These are phyloP conservation scores for Polypedilum pembai DNA, from an alignment of 1,140 invertebrate species.

Conservation along the genomic window DNA sequence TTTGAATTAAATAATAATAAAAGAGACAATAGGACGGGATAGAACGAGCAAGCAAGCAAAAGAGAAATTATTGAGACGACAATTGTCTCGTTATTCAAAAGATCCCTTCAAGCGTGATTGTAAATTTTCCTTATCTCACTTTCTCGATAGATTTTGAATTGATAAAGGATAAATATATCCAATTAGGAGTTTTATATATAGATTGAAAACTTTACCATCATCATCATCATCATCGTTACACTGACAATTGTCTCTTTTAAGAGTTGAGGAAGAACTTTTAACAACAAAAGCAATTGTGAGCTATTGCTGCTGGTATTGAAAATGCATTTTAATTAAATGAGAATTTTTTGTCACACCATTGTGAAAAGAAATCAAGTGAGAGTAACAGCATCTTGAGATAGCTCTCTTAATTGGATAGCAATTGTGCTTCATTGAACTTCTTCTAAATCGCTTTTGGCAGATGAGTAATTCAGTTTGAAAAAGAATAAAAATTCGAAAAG, in stretches of 20 bases:
- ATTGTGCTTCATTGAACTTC: slow-evolving; percentile 6
- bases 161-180: slow-evolving; percentile 25
- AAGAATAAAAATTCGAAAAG: not conserved
- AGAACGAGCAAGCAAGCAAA: not conserved
- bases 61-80: not conserved
- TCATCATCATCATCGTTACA: not conserved
- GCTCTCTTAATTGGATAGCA: not conserved
- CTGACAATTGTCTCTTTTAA: not conserved
- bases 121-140: not conserved
- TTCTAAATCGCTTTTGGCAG: not conserved
- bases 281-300: not conserved
- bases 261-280: not conserved
- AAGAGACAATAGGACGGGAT: not conserved
- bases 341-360: not conserved
- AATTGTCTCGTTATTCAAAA: not conserved
- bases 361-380: not conserved
- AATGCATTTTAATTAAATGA: slow-evolving; percentile 23
- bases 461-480: not conserved
- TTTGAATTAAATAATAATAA: not conserved
- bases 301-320: slow-evolving; percentile 1
- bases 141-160: not conserved
- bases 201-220: slow-evolving; percentile 21
- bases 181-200: slow-evolving; percentile 19
- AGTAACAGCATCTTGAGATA: not conserved
- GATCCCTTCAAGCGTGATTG: slow-evolving; percentile 1